Conservation (phyloP, 92 coral and sea anemone species). For the Epizoanthus illoricatus region DNA sequence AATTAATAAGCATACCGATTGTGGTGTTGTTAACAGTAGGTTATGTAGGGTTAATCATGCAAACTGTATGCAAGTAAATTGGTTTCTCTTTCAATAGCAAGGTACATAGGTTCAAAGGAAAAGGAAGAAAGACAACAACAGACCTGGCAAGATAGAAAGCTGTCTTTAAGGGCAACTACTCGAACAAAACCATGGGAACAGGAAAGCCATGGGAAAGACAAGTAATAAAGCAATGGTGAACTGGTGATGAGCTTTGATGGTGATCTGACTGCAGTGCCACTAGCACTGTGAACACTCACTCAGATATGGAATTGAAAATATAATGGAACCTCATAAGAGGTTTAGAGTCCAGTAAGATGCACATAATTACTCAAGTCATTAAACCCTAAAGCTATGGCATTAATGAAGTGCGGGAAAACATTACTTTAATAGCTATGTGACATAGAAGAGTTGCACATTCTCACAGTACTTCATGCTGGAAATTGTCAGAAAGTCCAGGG, state of each 20-base stretch:
- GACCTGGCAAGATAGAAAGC: constrained; percentile 15
- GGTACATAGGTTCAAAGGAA: background rate
- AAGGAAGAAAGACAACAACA: background rate
- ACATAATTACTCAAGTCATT: too few relatives aligned
- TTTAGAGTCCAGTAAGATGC: too few relatives aligned
- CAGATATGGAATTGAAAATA: too few relatives aligned
- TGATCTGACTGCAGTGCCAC: background rate
- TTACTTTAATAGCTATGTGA: too few relatives aligned
- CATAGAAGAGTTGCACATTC: too few relatives aligned
- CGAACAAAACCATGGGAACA: background rate
- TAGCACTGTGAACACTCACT: background rate
- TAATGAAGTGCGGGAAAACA: too few relatives aligned
- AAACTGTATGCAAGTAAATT: background rate
- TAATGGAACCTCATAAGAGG: too few relatives aligned
- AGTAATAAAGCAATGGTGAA: background rate
- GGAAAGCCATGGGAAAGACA: background rate
- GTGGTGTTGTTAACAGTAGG: background rate
- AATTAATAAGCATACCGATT: too few relatives aligned
- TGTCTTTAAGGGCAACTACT: background rate
- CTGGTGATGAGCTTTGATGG: background rate
- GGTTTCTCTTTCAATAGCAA: background rate
- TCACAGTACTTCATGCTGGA: too few relatives aligned
- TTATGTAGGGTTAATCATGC: background rate
- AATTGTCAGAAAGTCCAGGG: too few relatives aligned
- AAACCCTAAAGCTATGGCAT: too few relatives aligned